A percentile compares a stretch with the other conserved stretches of the same genome.
Evolutionary conservation across 2,113 vertebrate species (phyloP).

Genomic region (Cromileptes altivelis): DNA sequence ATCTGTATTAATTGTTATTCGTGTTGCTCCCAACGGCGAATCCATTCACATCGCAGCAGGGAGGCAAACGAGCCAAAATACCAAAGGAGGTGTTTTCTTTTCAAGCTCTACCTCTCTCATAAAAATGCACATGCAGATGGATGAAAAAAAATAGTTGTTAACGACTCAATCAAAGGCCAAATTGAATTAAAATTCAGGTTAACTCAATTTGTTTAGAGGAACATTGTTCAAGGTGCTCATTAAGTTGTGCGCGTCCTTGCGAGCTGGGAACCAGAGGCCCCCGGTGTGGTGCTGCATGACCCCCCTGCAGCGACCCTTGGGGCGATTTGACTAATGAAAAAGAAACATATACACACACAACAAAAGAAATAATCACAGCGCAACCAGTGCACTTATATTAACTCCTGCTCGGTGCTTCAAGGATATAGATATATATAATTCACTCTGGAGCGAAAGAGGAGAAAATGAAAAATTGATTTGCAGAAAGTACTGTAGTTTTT

Average conservation of each 20-base stretch:
- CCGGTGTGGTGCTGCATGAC: slow-evolving; percentile 41
- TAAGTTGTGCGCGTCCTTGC: slow-evolving; percentile 45
- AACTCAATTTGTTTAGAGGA: slow-evolving; percentile 63
- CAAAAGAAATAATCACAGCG: slow-evolving; percentile 55
- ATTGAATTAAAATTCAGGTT: slow-evolving; percentile 66
- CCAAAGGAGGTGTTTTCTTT: slow-evolving; percentile 15
- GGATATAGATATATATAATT: slow-evolving; percentile 75
- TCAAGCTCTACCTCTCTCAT: not conserved
- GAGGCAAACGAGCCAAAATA: slow-evolving; percentile 29
- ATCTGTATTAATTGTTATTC: slow-evolving; percentile 48
- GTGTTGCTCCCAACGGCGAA: slow-evolving; percentile 21
- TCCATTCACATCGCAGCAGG: slow-evolving; percentile 17
- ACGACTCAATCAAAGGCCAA: slow-evolving; percentile 56
- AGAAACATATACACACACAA: slow-evolving; percentile 46
- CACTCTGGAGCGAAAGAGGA: slow-evolving; percentile 59
- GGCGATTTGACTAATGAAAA: slow-evolving; percentile 70
- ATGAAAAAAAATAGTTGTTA: not conserved
- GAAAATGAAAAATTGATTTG: slow-evolving; percentile 73
- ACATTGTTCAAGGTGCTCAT: slow-evolving; percentile 68
- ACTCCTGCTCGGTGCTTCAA: slow-evolving; percentile 68
- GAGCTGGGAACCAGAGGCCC: slow-evolving; percentile 37
- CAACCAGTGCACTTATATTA: slow-evolving; percentile 57
- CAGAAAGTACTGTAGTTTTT: slow-evolving; percentile 24
- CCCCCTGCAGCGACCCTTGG: slow-evolving; percentile 42
- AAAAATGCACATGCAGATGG: not conserved